Conservation (phyloP, 2,113 vertebrate species). For the Platysternon megacephalum region DNA sequence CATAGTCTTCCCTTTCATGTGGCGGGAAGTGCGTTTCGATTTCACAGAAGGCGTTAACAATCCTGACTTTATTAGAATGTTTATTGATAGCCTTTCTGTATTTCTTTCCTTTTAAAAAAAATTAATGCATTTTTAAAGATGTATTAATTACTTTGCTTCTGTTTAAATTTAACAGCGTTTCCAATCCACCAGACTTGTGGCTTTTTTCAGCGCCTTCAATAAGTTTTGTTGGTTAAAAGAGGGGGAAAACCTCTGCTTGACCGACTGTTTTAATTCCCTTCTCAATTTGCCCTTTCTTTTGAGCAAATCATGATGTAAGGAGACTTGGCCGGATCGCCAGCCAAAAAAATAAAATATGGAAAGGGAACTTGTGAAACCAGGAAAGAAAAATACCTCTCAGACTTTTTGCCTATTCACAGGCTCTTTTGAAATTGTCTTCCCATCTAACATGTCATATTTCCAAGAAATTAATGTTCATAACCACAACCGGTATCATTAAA, state of each 20-base stretch:
- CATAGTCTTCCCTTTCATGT: neutral
- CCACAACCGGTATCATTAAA: neutral
- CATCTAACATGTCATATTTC: neutral
- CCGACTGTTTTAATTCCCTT: neutral
- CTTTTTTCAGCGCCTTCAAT: neutral
- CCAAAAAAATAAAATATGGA: neutral
- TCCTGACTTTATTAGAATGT: neutral
- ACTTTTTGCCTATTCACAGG: neutral
- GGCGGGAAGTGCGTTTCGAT: neutral
- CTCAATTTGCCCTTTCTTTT: neutral
- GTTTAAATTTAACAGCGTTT: neutral
- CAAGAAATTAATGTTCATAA: neutral
- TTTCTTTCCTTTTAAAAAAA: neutral
- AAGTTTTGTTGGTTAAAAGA: neutral
- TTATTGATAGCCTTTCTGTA: neutral
- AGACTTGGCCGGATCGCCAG: neutral
- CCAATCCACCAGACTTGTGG: neutral
- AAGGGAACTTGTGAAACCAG: neutral
- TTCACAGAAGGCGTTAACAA: neutral
- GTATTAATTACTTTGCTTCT: neutral
- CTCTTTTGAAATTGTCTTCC: neutral
- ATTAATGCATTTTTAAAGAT: neutral
- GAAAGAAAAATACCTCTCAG: neutral
- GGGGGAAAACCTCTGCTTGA: neutral
- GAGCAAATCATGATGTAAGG: neutral